These are phyloP conservation scores for Augochlorella aurata DNA, from an alignment of 2,888 invertebrate species.

Conservation along the genomic window DNA sequence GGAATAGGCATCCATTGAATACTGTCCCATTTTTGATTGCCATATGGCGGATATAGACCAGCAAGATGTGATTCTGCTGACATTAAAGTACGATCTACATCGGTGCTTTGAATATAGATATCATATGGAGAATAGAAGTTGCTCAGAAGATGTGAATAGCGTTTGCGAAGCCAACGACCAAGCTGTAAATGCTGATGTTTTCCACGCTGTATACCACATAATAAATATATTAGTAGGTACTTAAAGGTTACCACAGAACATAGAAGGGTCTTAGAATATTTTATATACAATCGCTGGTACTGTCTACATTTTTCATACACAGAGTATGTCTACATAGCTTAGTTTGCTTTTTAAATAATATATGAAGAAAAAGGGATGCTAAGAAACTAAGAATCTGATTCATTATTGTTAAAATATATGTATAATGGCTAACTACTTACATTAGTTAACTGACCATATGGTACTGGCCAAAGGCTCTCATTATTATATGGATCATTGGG, in stretches of 20 bases:
- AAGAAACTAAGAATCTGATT: not conserved
- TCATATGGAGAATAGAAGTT: slow-evolving; percentile 84
- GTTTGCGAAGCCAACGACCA: slow-evolving; percentile 88
- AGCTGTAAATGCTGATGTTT: slow-evolving; percentile 89
- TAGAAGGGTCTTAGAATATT: not conserved
- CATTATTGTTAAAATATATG: not conserved
- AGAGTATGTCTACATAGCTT: not conserved
- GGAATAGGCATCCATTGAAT: slow-evolving; percentile 91
- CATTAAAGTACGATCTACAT: slow-evolving; percentile 95
- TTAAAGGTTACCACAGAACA: not conserved
- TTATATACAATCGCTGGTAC: too few relatives aligned
- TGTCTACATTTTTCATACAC: too few relatives aligned
- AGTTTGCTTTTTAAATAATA: not conserved
- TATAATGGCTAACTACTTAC: slow-evolving; percentile 82
- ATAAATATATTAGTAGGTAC: slow-evolving; percentile 14
- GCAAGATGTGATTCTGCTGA: slow-evolving; percentile 92
- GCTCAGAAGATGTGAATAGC: slow-evolving; percentile 86
- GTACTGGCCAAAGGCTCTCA: slow-evolving; percentile 90
- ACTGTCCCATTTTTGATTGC: slow-evolving; percentile 85
- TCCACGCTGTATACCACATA: slow-evolving; percentile 83
- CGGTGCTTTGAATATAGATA: slow-evolving; percentile 88
- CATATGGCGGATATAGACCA: slow-evolving; percentile 88
- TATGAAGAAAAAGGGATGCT: not conserved
- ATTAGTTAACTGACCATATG: slow-evolving; percentile 93
- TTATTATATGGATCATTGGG: slow-evolving; percentile 91